These are phyloP conservation scores for Ruditapes philippinarum DNA, from an alignment of 1,140 invertebrate genomes.

Conservation along the genomic window DNA sequence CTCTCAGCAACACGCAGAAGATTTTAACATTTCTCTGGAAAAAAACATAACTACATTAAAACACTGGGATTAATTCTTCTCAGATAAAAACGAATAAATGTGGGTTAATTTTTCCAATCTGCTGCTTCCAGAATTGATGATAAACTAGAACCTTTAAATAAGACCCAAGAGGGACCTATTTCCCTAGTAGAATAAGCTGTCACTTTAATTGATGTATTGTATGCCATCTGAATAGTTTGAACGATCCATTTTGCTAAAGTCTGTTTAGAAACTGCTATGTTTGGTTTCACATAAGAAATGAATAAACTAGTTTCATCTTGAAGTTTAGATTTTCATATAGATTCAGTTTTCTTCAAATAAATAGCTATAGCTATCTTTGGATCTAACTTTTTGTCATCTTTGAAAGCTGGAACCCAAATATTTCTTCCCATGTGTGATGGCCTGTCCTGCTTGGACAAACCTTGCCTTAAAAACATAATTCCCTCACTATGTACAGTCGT, in stretches of 20 bases:
- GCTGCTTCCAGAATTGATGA: background rate
- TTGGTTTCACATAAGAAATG: no score
- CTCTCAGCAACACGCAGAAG: no score
- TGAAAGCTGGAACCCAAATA: background rate
- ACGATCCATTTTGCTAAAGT: background rate
- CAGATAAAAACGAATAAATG: background rate
- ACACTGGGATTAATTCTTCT: background rate
- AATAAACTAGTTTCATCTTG: background rate
- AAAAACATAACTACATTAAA: background rate
- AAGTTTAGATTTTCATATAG: conserved; percentile 13
- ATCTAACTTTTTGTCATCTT: background rate
- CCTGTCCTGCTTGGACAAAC: background rate
- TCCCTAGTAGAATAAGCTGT: background rate
- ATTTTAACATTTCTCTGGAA: no score
- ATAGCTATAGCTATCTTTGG: background rate
- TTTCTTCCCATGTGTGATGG: background rate
- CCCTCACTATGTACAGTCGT: conserved; percentile 12
- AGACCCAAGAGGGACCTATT: background rate
- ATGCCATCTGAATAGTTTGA: background rate
- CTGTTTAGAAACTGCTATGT: background rate
- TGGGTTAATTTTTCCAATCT: conserved; percentile 7
- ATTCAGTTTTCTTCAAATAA: conserved; percentile 14
- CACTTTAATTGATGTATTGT: background rate
- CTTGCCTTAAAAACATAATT: background rate
- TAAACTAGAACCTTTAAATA: background rate